phyloP scores from a whole-genome alignment of 37 sponge, comb jelly and placozoan species.

The Cliona cf. orientalis region DNA sequence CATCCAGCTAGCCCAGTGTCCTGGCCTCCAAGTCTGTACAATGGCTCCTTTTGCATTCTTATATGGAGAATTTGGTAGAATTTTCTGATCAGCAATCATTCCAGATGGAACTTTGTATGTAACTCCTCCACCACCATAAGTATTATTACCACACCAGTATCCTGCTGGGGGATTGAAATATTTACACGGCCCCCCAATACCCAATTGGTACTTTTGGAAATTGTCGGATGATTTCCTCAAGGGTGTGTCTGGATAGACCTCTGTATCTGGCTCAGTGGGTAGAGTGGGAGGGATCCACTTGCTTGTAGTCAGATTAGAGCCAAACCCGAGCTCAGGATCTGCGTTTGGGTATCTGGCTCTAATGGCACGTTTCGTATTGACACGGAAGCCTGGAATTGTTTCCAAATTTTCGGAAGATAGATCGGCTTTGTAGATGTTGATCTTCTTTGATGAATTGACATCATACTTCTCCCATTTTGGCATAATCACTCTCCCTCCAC shows the following conservation, averaged over 20 bases:
- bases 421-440: constrained; percentile 49
- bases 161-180: constrained; percentile 67
- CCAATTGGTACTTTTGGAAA: constrained; percentile 56
- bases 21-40: constrained; percentile 65
- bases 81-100: constrained; percentile 30
- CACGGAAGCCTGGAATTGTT: constrained; percentile 48
- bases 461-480: constrained; percentile 41
- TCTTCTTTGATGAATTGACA: constrained; percentile 3
- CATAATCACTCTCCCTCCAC: constrained; percentile 59
- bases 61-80: constrained; percentile 64
- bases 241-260: constrained; percentile 35
- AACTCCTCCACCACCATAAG: constrained; percentile 47
- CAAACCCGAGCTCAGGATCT: constrained; percentile 78
- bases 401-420: constrained; percentile 50
- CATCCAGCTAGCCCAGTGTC: constrained; percentile 80
- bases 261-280: constrained; percentile 1
- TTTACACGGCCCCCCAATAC: constrained; percentile 53
- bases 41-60: constrained; percentile 53
- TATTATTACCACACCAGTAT: constrained; percentile 53
- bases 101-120: constrained; percentile 47
- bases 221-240: constrained; percentile 7
- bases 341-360: constrained; percentile 83
- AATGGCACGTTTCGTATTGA: constrained; percentile 50
- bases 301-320: constrained; percentile 37
- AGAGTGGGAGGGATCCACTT: constrained; percentile 17